Evolutionary conservation across 2,888 invertebrate species (phyloP), one percentile per base, ranked within the genome.

Genomic region (Gari tellinella): DNA sequence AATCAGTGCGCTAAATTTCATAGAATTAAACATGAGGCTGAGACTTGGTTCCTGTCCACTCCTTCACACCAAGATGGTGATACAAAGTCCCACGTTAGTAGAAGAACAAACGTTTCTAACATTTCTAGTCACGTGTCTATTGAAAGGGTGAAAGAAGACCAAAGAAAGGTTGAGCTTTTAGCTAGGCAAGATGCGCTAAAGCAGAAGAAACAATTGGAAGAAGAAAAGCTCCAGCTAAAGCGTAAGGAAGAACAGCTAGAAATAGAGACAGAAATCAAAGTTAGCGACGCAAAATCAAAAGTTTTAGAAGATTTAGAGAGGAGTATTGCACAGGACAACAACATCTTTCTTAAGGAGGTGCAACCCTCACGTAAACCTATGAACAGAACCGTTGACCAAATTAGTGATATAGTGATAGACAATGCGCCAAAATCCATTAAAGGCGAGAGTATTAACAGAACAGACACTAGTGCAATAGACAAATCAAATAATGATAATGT

Each of bases 131-230:
- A 37, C 12, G 23, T 52, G 21, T 31, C 31, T 7, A 52, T 26
- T 8, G 31, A 25, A 19, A 52, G 23, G 26, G 4, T 52, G 19
- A 52, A 37, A 8, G 52, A 25, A 31, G n/a, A 14, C 5, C 5
- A 51, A 60, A 51, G 43, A 26, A 62, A 52, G 26, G 62, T 43
- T 17, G 62, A 52, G 19, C 3, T 62, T 5, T 8, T 62, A 40
- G 52, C 37, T 2, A 31, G 52, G 15, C n/a, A n/a, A 25, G 19
- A 25, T 2, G 62, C 62, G n/a, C 43, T 62, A n/a, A 21, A 40
- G 8, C 4, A 41, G 10, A 49, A 43, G 21, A 12, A 43, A 23
- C 40, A 25, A n/a, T 4, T 53, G 25, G 43, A 23, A 43, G 8
- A 43, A 31, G 53, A 63, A 31, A 63, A 52, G 26, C 19, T 63